Evolutionary conservation across 2,797 vertebrate genomes (phyloP).

Genomic region (Pelobates cultripes): DNA sequence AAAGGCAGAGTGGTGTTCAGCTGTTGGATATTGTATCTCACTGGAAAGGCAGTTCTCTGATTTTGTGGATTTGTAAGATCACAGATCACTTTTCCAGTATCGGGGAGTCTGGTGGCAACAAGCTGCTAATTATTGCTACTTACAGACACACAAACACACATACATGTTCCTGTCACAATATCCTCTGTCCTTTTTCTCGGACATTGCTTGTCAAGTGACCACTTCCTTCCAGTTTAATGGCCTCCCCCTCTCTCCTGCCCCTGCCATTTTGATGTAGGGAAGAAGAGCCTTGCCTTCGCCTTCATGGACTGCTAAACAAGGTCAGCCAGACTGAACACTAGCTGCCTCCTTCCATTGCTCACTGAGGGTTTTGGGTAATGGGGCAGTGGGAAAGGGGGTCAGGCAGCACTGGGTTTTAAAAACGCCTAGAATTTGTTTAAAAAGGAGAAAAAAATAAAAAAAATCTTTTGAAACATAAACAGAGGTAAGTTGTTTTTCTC

Average conservation of each 20-base stretch:
- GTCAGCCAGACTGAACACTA: slow-evolving; percentile 33
- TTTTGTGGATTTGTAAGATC: slow-evolving; percentile 23
- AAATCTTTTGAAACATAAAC: slow-evolving; percentile 56
- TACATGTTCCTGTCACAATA: slow-evolving; percentile 39
- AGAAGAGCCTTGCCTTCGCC: slow-evolving; percentile 15
- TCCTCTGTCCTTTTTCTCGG: slow-evolving; percentile 48
- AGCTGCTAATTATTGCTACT: slow-evolving; percentile 21
- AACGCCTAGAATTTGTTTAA: slow-evolving; percentile 57
- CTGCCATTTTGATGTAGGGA: slow-evolving; percentile 16
- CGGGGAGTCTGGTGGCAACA: slow-evolving; percentile 16
- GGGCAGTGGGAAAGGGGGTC: slow-evolving; percentile 40
- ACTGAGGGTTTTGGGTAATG: slow-evolving; percentile 20
- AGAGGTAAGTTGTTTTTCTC: slow-evolving; percentile 49
- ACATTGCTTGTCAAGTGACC: slow-evolving; percentile 55
- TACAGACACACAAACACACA: slow-evolving; percentile 24
- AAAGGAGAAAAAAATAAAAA: slow-evolving; percentile 53
- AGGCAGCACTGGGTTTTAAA: slow-evolving; percentile 54
- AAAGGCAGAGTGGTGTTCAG: slow-evolving; percentile 13
- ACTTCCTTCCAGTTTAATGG: slow-evolving; percentile 44
- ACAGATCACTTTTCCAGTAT: slow-evolving; percentile 34
- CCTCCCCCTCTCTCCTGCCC: slow-evolving; percentile 39
- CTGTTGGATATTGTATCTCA: slow-evolving; percentile 11
- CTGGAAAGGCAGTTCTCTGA: slow-evolving; percentile 7
- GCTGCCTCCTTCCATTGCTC: slow-evolving; percentile 28
- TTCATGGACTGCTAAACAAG: slow-evolving; percentile 36